Evolutionary conservation across 2,888 invertebrate species (phyloP), one percentile per base, ranked within the genome.

Genomic region (Hemistola chrysoprasaria): DNA sequence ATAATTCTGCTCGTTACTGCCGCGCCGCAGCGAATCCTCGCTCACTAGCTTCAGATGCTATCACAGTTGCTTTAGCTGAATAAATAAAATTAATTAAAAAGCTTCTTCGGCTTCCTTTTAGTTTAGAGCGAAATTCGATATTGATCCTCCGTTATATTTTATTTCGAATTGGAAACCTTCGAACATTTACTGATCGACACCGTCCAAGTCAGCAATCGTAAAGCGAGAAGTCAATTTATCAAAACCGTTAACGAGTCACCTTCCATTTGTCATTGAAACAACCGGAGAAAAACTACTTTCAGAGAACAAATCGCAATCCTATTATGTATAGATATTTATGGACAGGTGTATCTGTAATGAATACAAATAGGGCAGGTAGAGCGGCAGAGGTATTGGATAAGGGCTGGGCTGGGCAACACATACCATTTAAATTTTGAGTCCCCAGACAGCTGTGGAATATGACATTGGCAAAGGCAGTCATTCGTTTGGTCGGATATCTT

Each of bases 1-100:
- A 82, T 83, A 83, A 83, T 80, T 79, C 69, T 54, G 66, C 73
- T 80, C 76, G 78, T 79, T 79, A 78, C 78, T 54, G 58, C 46
- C 59, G 50, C 43, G 49, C 53, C 57, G 42, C 43, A 32, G 27
- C 38, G 42, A 44, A 41, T 45, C 21, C 36, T 26, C 41, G 44
- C 59, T 46, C 50, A 42, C 53, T 39, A 56, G 51, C 50, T 51
- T 52, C 60, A 47, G 68, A 71, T 73, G 54, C 60, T 71, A 75
- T 78, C 76, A 65, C 44, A 54, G 60, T 63, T 65, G 64, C 65
- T 46, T 54, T 51, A 39, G 63, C 62, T 60, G 60, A 65, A 53
- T 62, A 63, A 64, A 67, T 65, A 63, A 63, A 64, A 67, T 66
- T 72, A 70, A 73, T 69, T 64, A 71, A 65, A 67, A 40, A 27